Evolutionary conservation across 2,888 invertebrate genomes (phyloP), one percentile per base, ranked within the genome.

Genomic region (Acronicta psi): DNA sequence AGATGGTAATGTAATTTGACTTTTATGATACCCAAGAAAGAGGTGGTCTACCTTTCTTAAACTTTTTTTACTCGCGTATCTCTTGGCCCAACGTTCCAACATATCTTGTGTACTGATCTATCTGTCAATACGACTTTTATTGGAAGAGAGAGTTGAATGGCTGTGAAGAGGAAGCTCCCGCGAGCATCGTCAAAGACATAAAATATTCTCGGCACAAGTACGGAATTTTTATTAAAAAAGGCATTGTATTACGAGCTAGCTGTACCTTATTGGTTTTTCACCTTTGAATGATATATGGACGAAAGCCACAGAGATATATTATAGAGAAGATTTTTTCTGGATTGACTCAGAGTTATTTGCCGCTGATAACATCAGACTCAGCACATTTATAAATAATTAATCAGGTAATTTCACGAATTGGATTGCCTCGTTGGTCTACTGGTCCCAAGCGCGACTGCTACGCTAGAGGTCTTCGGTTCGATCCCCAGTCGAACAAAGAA

Each of bases 81-180:
- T 59, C 6, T 49, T 60, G 44, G 73, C 77, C 63, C 57, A 23
- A 66, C 59, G 17, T 23, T 40, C 43, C 37, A 53, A 53, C 36
- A 47, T 63, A 60, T 58, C 52, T 65, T 59, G 71, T 78, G 69
- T 73, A 79, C 58, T 67, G 75, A 79, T 79, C 73, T 70, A 78
- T 80, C 73, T 73, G 76, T 79, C 83, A 81, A 81, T 81, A 73
- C 53, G 62, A 69, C 67, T 74, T 83, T 83, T 83, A 84, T 80
- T 83, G 69, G 67, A 69, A 73, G 73, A 77, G 70, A 75, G 51
- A 56, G 65, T 59, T 52, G 46, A 60, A 65, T n/a, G 53, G 46
- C 40, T 53, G 31, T 50, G 17, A 52, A 41, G 29, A 54, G n/a
- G 37, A 18, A 31, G 31, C 36, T 29, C 23, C 23, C 31, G 10